Conservation (phyloP, 2,888 invertebrate species). For the Bombylius major region DNA sequence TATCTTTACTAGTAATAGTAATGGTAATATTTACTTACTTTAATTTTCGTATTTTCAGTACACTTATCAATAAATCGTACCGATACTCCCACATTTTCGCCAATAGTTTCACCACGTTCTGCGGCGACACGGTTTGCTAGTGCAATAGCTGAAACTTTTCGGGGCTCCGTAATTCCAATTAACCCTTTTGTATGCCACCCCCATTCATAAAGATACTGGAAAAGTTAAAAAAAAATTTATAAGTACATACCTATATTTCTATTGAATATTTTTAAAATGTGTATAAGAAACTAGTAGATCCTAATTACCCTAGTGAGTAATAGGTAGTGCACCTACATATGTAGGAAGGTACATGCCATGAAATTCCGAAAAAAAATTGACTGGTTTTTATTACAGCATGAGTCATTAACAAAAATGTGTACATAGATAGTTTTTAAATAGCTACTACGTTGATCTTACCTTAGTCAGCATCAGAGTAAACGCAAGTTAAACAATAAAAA, state of each 20-base stretch:
- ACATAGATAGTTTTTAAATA: no score
- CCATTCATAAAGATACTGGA: slow-evolving; percentile 76
- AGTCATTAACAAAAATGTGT: no score
- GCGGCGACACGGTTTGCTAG: slow-evolving; percentile 80
- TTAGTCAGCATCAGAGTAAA: no score
- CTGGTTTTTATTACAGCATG: no score
- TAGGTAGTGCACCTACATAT: no score
- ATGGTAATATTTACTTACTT: slow-evolving; percentile 38
- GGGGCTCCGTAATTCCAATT: slow-evolving; percentile 85
- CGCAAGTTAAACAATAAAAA: no score
- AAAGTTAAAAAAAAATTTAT: neutral
- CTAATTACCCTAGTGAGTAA: no score
- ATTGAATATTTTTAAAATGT: neutral
- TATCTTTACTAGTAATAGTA: neutral
- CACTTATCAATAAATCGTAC: slow-evolving; percentile 65
- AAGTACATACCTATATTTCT: no score
- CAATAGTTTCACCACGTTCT: slow-evolving; percentile 67
- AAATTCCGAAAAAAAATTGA: no score
- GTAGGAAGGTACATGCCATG: no score
- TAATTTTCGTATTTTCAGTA: slow-evolving; percentile 52
- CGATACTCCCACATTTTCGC: slow-evolving; percentile 70
- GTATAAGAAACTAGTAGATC: no score
- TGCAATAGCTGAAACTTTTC: slow-evolving; percentile 79
- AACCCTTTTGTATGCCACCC: slow-evolving; percentile 69
- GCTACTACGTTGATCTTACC: no score